Evolutionary conservation across 2,888 invertebrate genomes (phyloP), one percentile per base, ranked within the genome.

Genomic region (Scaeva pyrastri): DNA sequence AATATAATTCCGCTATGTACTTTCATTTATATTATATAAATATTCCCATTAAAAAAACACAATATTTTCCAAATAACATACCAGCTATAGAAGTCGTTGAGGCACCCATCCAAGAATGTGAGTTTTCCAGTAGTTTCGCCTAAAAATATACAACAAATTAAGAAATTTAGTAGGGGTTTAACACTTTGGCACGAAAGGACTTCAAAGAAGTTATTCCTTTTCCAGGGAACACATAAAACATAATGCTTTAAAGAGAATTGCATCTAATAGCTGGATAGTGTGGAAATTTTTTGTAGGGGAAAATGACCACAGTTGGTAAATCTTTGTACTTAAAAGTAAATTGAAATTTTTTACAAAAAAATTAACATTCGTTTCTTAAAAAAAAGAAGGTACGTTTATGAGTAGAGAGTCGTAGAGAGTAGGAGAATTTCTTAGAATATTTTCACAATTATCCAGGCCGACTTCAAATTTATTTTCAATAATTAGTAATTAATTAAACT

Each of bases 121-220:
- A 97, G 89, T 96, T 97, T 93, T 98, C 97, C 93, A 97, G 94
- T 94, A 97, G 95, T 94, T 97, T 97, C 90, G 97, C 97, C 97
- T 97, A 96, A 88, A 95, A 95, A 92, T 93, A 91, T 93, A 91
- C 91, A 91, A 93, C 90, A 92, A 91, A 90, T 89, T 89, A 89
- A 86, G 50, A 60, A 82, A 78, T 77, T 71, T 58, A 19, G 12
- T 52, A 21, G 62, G 45, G 60, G 68, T 58, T 60, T 39, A 58
- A 45, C 77, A 39, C 68, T 48, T 78, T 39, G 64, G 64, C 71
- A 85, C 71, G 73, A 56, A 78, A 70, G 48, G 10, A 2, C 50
- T 52, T 60, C 23, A 26, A 16, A 71, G 12, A 19, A 14, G 11
- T 41, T 26, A 48, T 26, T 66, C 8, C 19, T 48, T 50, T 48